phyloP scores from a whole-genome alignment of 2,888 invertebrate genomes.

The Microctonus brassicae region DNA sequence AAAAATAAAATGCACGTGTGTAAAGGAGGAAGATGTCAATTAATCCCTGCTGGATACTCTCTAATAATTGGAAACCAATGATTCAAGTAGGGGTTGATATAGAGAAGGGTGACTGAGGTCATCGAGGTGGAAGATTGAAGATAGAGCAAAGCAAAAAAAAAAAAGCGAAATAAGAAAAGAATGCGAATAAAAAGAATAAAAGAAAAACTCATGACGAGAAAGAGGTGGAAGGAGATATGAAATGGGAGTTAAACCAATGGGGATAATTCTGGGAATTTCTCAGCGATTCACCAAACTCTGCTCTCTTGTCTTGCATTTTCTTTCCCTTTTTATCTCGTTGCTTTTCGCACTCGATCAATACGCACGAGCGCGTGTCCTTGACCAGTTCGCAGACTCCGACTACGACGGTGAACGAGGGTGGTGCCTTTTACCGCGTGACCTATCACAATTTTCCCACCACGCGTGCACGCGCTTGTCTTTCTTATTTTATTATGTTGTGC shows the following conservation, averaged over 20 bases:
- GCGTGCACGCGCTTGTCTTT: constrained; percentile 31
- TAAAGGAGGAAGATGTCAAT: not conserved
- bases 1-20: not conserved
- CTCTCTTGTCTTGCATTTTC: not conserved
- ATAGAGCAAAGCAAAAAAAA: constrained; percentile 7
- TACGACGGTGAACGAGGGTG: constrained; percentile 35
- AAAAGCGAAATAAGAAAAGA: constrained; percentile 3
- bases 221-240: not conserved
- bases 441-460: constrained; percentile 46
- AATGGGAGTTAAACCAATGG: not conserved
- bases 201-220: not conserved
- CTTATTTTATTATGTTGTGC: not conserved
- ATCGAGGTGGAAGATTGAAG: not conserved
- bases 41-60: not conserved
- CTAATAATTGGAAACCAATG: not conserved
- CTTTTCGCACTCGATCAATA: constrained; percentile 62
- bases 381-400: constrained; percentile 63
- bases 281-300: not conserved
- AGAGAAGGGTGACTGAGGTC: not conserved
- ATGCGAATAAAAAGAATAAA: not conserved
- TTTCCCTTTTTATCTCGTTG: not conserved
- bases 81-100: not conserved
- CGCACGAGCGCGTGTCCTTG: constrained; percentile 64
- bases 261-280: not conserved
- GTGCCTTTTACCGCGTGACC: constrained; percentile 45